Conservation (phyloP, 2,888 invertebrate genomes). For the Hartigia nigra region DNA sequence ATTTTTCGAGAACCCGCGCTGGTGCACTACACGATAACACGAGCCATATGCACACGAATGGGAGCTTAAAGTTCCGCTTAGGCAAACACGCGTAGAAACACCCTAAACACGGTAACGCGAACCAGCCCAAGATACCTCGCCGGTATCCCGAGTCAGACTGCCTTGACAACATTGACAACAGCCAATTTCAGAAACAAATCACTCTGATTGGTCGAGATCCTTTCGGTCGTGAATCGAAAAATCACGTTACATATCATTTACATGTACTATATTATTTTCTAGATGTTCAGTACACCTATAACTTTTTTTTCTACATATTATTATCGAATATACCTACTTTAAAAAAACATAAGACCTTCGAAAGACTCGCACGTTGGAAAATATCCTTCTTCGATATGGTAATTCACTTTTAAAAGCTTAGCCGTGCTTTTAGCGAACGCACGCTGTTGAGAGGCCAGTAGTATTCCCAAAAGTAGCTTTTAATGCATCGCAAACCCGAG, state of each 20-base stretch:
- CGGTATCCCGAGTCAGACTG: no score
- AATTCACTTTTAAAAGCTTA: slow-evolving; percentile 40
- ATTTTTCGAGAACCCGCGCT: no score
- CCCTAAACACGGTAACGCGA: no score
- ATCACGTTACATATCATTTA: not conserved
- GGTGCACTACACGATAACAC: no score
- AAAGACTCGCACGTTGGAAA: not conserved
- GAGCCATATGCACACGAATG: no score
- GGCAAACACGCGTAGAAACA: no score
- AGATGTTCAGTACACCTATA: not conserved
- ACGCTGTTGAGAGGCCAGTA: slow-evolving; percentile 41
- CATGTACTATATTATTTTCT: not conserved
- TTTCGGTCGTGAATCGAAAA: no score
- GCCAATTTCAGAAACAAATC: no score
- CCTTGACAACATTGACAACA: no score
- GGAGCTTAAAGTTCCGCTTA: no score
- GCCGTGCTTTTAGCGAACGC: slow-evolving; percentile 44
- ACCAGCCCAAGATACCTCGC: no score
- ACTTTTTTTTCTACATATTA: not conserved
- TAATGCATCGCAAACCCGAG: not conserved
- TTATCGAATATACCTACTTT: not conserved
- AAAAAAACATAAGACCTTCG: not conserved
- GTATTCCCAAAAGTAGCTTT: not conserved
- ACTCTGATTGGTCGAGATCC: no score
- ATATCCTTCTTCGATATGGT: not conserved